Evolutionary conservation across 2,888 invertebrate genomes (phyloP), one percentile per base, ranked within the genome.

Genomic region (Ceraclea dissimilis): DNA sequence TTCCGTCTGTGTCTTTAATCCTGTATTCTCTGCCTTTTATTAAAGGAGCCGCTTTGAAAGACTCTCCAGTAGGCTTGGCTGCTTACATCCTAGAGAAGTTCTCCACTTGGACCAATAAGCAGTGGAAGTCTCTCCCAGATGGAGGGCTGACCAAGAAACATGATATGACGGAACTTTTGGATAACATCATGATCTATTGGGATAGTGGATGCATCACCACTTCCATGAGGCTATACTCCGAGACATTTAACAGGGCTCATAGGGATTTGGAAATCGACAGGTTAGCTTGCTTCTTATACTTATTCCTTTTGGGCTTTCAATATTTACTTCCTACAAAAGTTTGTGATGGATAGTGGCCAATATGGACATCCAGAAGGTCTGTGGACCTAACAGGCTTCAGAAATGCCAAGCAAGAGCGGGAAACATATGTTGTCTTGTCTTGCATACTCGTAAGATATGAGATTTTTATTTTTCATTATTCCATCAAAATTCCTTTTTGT

Each of bases 151-250:
- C 72, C 2, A 71, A 78, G 55, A 79, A 81, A 63, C 85, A 71
- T 65, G 75, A 78, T 0, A 65, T 82, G 58, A 82, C 83, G 57
- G 81, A 84, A 59, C 69, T 89, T 22, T 69, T 88, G 44, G 90
- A 90, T 63, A 88, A 89, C 64, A 67, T 92, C 1, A 89, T 90
- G 86, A 73, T 92, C 43, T 92, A 92, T 67, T 89, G 89, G 84
- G 69, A 85, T 1, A 83, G 84, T 11, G 80, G 82, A 60, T 83
- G 84, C 2, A 86, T 88, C 43, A 84, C 84, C 0, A 83, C 87
- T 0, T 85, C 88, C 0, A 75, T 81, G 66, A 74, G 90, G 26
- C 71, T 88, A 18, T 91, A 90, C 66, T n/a, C 52, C 5, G 48
- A 52, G 31, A 19, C 49, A 11, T 33, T 55, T 2, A 49, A 13